phyloP scores from a whole-genome alignment of 1,140 invertebrate genomes.

The Marisa cornuarietis region DNA sequence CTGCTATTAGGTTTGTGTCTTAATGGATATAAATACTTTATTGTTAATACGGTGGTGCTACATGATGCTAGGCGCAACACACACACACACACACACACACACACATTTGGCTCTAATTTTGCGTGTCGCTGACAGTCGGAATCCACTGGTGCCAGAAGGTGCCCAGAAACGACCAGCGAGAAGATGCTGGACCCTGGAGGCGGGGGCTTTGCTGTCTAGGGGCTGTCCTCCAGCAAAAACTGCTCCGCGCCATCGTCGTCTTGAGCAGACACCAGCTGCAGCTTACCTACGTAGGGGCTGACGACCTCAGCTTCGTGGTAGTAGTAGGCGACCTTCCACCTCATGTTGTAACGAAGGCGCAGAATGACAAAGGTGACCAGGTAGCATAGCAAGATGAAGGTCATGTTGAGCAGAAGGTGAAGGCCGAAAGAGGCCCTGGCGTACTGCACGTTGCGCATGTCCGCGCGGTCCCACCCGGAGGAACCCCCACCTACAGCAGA shows the following conservation, averaged over 20 bases:
- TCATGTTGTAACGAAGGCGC: conserved; percentile 16
- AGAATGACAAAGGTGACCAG: conserved; percentile 27
- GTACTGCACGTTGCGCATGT: conserved; percentile 32
- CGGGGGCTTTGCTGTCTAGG: not conserved
- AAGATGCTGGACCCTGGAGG: too few species aligned
- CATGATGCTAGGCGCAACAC: not conserved
- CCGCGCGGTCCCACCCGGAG: conserved; percentile 26
- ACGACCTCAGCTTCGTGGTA: not conserved
- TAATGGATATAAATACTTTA: too few species aligned
- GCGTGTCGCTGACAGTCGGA: too few species aligned
- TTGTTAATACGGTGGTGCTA: not conserved
- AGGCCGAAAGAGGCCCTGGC: conserved; percentile 35
- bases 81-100: not conserved
- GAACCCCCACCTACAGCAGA: conserved; percentile 18
- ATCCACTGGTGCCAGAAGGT: too few species aligned
- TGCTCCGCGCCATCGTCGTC: not conserved
- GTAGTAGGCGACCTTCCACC: conserved; percentile 5
- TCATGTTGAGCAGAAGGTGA: conserved; percentile 33
- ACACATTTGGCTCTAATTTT: not conserved
- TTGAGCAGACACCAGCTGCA: not conserved
- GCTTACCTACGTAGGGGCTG: not conserved
- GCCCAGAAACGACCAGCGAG: too few species aligned
- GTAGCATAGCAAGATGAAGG: conserved; percentile 28
- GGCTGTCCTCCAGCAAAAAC: conserved; percentile 3
- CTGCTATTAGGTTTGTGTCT: too few species aligned